Evolutionary conservation across 2,113 vertebrate species (phyloP).

Genomic region (Edolisoma coerulescens): DNA sequence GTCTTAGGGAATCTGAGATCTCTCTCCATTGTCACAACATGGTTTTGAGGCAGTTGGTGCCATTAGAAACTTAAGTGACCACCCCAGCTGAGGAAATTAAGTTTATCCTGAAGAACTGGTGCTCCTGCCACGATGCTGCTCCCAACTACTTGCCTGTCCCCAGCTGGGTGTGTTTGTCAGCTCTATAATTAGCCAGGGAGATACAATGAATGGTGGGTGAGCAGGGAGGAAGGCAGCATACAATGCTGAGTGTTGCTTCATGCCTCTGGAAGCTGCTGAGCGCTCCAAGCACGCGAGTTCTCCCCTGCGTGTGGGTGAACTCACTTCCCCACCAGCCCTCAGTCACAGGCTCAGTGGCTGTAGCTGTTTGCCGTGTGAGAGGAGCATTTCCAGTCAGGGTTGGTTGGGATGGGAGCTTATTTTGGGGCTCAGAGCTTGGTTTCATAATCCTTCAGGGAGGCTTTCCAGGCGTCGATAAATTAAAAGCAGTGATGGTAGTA

Average conservation of each 20-base stretch:
- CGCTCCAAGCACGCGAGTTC: neutral
- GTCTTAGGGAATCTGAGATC: neutral
- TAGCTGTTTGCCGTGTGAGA: neutral
- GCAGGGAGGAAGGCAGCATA: neutral
- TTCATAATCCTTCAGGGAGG: constrained; percentile 32
- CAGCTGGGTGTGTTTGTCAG: neutral
- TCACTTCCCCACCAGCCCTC: neutral
- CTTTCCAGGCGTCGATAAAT: constrained; percentile 45
- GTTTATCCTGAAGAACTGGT: neutral
- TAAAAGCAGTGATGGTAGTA: constrained; percentile 55
- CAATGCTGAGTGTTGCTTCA: neutral
- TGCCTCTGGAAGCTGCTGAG: neutral
- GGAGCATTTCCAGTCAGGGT: neutral
- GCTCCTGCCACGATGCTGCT: neutral
- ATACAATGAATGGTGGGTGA: constrained; percentile 1
- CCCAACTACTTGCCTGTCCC: neutral
- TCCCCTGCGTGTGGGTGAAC: neutral
- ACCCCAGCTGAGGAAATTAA: neutral
- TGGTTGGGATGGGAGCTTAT: constrained; percentile 25
- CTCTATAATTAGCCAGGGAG: neutral
- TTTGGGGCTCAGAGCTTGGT: constrained; percentile 42
- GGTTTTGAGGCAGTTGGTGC: neutral
- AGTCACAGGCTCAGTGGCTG: neutral
- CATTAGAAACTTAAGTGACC: neutral
- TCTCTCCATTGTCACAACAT: neutral